These are phyloP conservation scores for Lindbergichthys nudifrons DNA, from an alignment of 2,797 vertebrate genomes.

Conservation along the genomic window DNA sequence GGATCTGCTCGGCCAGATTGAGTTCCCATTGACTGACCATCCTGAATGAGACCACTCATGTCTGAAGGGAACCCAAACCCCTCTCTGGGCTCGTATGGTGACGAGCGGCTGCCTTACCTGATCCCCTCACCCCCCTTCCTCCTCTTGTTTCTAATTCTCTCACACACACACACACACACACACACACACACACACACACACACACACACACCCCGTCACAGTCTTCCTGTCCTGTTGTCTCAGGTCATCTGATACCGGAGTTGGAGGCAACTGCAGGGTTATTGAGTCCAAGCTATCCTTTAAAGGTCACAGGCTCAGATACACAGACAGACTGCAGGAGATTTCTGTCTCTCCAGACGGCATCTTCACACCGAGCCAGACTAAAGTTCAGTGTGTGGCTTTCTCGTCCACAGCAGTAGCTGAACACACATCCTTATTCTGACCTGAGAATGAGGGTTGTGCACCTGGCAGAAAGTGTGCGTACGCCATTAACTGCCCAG, in stretches of 20 bases:
- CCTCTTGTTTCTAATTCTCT: not conserved
- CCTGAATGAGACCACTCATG: conserved; percentile 73
- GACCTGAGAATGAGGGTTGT: conserved; percentile 30
- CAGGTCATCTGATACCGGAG: conserved; percentile 84
- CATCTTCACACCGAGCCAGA: conserved; percentile 46
- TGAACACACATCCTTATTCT: conserved; percentile 55
- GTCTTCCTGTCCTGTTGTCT: conserved; percentile 76
- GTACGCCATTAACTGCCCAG: conserved; percentile 34
- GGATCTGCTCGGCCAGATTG: conserved; percentile 75
- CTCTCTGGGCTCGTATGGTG: conserved; percentile 68
- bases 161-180: conserved; percentile 25
- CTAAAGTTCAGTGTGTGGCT: conserved; percentile 32
- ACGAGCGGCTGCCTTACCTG: conserved; percentile 75
- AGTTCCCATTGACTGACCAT: conserved; percentile 85
- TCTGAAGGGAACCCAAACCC: no score
- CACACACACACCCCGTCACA: conserved; percentile 21
- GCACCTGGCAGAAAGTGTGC: conserved; percentile 33
- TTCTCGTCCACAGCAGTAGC: conserved; percentile 41
- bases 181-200: conserved; percentile 34
- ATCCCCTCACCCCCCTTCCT: conserved; percentile 57
- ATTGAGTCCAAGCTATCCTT: conserved; percentile 80
- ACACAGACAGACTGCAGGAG: conserved; percentile 49
- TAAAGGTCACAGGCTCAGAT: conserved; percentile 84
- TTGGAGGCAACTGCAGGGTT: conserved; percentile 74
- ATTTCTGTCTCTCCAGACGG: conserved; percentile 40